Evolutionary conservation across 2,888 invertebrate species (phyloP), one percentile per base, ranked within the genome.

Genomic region (Trichopria drosophilae): DNA sequence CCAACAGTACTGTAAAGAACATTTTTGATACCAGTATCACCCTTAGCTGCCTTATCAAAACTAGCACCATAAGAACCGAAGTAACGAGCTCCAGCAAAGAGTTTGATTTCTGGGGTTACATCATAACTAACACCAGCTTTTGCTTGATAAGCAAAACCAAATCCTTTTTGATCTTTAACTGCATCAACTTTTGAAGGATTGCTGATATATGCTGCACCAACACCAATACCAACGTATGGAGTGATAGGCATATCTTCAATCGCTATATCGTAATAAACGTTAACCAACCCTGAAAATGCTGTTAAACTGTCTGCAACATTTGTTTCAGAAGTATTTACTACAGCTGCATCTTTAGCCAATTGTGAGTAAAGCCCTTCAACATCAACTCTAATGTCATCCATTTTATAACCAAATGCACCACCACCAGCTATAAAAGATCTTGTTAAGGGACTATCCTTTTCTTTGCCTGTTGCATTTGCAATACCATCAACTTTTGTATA

Each of bases 161-260:
- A 45, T 45, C 16, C 23, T 37, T 3, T 4, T 3, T 26, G 20
- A 29, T 45, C 12, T 12, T 20, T 16, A 45, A 13, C 23, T 3
- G 31, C 2, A 28, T 12, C 20, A 4, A 4, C 18, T 45, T 6
- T n/a, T 15, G 37, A 45, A 45, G 45, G 45, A 12, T n/a, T 45
- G 45, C 45, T 45, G n/a, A 45, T 12, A 45, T 45, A 45, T 15
- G 45, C 37, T 45, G 45, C 45, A 45, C 45, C 45, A 45, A 45
- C 45, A 45, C 45, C 45, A 45, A 45, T 37, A 45, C 45, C 45
- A 45, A 45, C 45, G 37, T 45, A 45, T 20, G 45, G 45, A 45
- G 45, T 45, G 22, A 45, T 37, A 45, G 45, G 45, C 45, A 45
- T 45, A 45, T 45, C 45, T 45, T 45, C 45, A 45, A 45, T 45